Conservation (phyloP, 30 jellyfish, hydroid and myxozoan species). For the Clytia hemisphaerica region DNA sequence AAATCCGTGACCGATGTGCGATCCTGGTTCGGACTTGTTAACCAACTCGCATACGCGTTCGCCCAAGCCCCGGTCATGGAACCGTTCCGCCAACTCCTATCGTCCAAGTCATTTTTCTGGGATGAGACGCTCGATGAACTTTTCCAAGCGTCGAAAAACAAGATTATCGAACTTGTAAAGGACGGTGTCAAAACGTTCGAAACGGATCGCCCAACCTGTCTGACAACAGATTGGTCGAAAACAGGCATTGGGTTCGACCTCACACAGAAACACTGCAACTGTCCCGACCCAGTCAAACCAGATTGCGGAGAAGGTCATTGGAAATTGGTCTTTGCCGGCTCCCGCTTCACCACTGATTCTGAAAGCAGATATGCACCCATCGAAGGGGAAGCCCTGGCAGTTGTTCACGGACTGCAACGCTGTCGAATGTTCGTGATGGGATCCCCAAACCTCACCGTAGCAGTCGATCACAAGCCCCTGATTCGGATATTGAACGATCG, state of each 20-base stretch:
- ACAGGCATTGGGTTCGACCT: constrained; percentile 48
- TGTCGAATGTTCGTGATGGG: too few species aligned
- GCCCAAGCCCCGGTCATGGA: constrained; percentile 31
- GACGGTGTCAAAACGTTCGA: constrained; percentile 42
- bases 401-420: constrained; percentile 21
- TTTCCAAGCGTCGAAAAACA: constrained; percentile 16
- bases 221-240: constrained; percentile 52
- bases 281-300: constrained; percentile 19
- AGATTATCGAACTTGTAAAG: constrained; percentile 3
- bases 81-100: constrained; percentile 28
- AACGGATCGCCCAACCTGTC: constrained; percentile 44
- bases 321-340: constrained; percentile 53
- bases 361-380: constrained; percentile 51
- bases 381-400: constrained; percentile 57
- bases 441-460: constrained; percentile 30
- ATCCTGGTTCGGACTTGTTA: constrained; percentile 61
- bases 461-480: constrained; percentile 62
- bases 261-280: constrained; percentile 44
- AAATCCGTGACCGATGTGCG: constrained; percentile 24
- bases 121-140: background rate
- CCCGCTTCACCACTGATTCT: constrained; percentile 42
- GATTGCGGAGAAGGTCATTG: constrained; percentile 46
- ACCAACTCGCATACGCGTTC: constrained; percentile 43
- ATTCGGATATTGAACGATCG: constrained; percentile 19
- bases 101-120: constrained; percentile 15